A percentile compares a stretch with the other conserved stretches of the same genome.
Conservation (phyloP, 2,888 invertebrate genomes). For the Geophilus truncorum region DNA sequence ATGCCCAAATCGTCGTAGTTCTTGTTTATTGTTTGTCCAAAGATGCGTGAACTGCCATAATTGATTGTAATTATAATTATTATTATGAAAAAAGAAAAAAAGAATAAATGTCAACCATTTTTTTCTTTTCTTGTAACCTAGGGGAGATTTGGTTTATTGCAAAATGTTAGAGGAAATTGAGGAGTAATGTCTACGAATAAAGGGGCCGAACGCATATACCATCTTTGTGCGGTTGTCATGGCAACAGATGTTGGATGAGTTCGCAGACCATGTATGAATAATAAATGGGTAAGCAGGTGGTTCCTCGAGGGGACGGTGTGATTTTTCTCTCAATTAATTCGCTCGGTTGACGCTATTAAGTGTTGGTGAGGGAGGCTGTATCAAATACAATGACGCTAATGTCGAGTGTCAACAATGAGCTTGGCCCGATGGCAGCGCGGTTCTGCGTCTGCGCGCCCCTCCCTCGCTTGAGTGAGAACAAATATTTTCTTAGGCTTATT, state of each 20-base stretch:
- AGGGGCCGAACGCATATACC: not conserved
- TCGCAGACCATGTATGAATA: not conserved
- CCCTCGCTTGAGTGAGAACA: slow-evolving; percentile 5
- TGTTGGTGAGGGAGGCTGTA: not conserved
- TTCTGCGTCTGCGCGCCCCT: not conserved
- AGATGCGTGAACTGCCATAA: not conserved
- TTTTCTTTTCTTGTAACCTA: not conserved
- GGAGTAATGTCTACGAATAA: not conserved
- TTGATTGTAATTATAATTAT: not conserved
- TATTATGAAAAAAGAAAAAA: not conserved
- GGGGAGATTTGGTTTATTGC: not conserved
- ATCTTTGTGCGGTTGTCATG: not conserved
- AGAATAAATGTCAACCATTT: not conserved
- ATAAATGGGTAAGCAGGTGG: not conserved
- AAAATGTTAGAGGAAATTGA: not conserved
- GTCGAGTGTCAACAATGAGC: not conserved
- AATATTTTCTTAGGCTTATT: slow-evolving; percentile 10
- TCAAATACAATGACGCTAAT: slow-evolving; percentile 1
- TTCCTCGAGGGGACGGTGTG: not conserved
- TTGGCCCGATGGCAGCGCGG: not conserved
- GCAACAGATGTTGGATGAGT: not conserved
- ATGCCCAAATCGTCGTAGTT: not conserved
- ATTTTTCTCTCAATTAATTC: slow-evolving; percentile 4
- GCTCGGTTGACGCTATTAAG: slow-evolving; percentile 10
- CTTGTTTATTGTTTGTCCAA: not conserved